Evolutionary conservation across 2,888 invertebrate genomes (phyloP), one percentile per base, ranked within the genome.

Genomic region (Apocheima hispidaria): DNA sequence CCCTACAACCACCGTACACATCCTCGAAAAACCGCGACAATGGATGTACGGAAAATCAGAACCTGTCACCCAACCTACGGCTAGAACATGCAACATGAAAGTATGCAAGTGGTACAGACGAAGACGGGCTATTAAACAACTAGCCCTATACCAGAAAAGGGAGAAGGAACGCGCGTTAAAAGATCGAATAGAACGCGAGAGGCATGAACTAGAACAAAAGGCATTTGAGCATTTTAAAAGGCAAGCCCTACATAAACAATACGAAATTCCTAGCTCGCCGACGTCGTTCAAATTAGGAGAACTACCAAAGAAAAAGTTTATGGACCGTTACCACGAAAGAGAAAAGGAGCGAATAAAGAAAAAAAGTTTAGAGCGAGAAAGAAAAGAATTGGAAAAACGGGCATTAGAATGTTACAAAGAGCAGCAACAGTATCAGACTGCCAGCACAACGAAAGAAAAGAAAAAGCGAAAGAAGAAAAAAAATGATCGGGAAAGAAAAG

Each of bases 21-120:
- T 60, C 21, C 23, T 59, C 62, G 54, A 73, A 41, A 65, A 58
- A 48, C 55, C 57, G 56, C 56, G 38, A 35, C 60, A 57, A 57
- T 67, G 55, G 69, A 53, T 60, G 50, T 43, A 41, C 49, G 68
- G 54, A 40, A 66, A 56, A 46, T 12, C 23, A 50, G 18, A 58
- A 9, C 44, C 53, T 26, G 23, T 21, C 43, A 43, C 14, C 36
- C 44, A 20, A 35, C 35, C 52, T 46, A 49, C 48, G 40, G 57
- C 58, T 33, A 59, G 56, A 14, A 65, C 64, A 44, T 55, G 26
- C 36, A 35, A 44, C 1, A 16, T 51, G 7, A 7, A 40, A 1
- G n/a, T 79, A 23, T 73, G 71, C 43, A 51, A 61, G 12, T 79
- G 83, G 82, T 77, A 72, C 51, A 69, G 62, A 51, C 67, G 66